A percentile compares a stretch with the other conserved stretches of the same genome.
Evolutionary conservation across 2,888 invertebrate species (phyloP).

Genomic region (Sminthurides aquaticus): DNA sequence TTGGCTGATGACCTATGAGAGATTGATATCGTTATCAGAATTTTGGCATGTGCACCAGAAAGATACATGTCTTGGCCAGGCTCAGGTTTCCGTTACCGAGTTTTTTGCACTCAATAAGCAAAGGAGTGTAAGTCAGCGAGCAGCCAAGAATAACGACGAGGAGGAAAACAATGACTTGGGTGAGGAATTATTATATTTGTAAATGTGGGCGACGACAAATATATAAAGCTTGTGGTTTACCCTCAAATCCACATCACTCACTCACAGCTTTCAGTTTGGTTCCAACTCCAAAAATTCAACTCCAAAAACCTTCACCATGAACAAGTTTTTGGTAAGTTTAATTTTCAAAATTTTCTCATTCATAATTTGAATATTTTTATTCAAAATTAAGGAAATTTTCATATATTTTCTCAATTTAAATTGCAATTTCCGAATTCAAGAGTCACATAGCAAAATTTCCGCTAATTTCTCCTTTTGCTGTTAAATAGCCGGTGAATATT

Average conservation of each 20-base stretch:
- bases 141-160: neutral
- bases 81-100: neutral
- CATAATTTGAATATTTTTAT: neutral
- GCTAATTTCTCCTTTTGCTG: no score
- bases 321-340: neutral
- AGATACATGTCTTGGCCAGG: neutral
- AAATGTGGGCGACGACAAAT: neutral
- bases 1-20: no score
- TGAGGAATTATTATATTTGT: neutral
- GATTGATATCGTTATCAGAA: no score
- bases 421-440: no score
- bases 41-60: no score
- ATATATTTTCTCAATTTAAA: neutral
- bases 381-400: neutral
- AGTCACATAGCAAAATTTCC: no score
- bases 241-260: neutral
- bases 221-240: neutral
- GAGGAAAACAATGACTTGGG: neutral
- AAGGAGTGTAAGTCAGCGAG: no score
- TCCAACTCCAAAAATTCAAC: neutral
- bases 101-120: neutral
- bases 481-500: no score
- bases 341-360: neutral
- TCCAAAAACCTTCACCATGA: neutral
- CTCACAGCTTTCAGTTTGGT: neutral